Percentiles rank a stretch among this genome's conserved stretches.
Evolutionary conservation across 2,797 vertebrate species (phyloP).

Genomic region (Syngnathus rostellatus): DNA sequence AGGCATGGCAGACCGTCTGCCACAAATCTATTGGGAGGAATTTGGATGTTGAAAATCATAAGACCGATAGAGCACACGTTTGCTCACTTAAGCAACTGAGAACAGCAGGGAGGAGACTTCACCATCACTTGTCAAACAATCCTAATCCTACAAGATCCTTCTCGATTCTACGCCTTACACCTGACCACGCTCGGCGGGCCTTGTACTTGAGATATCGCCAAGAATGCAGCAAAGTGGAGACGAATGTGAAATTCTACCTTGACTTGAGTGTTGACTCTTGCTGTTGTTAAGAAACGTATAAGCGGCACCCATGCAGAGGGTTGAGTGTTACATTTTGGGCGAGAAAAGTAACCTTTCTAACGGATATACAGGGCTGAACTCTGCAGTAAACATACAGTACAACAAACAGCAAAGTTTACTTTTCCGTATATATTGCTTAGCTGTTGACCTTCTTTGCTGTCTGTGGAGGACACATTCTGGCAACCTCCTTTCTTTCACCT

Average conservation of each 20-base stretch:
- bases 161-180: neutral
- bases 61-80: neutral
- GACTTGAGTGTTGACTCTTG: neutral
- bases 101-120: slow-evolving; percentile 2
- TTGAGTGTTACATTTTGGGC: neutral
- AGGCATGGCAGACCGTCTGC: neutral
- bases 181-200: neutral
- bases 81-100: neutral
- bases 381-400: too few species aligned
- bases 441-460: slow-evolving; percentile 16
- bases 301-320: neutral
- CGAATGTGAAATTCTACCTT: slow-evolving; percentile 21
- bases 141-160: slow-evolving; percentile 21
- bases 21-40: neutral
- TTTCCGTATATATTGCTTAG: slow-evolving; percentile 2
- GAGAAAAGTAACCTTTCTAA: neutral
- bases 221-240: slow-evolving; percentile 5
- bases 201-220: neutral
- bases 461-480: slow-evolving; percentile 6
- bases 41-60: neutral
- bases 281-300: neutral
- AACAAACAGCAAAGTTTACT: too few species aligned
- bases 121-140: slow-evolving; percentile 19
- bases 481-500: slow-evolving; percentile 22
- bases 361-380: neutral